Conservation (phyloP, 2,113 vertebrate species). For the Apus apus region DNA sequence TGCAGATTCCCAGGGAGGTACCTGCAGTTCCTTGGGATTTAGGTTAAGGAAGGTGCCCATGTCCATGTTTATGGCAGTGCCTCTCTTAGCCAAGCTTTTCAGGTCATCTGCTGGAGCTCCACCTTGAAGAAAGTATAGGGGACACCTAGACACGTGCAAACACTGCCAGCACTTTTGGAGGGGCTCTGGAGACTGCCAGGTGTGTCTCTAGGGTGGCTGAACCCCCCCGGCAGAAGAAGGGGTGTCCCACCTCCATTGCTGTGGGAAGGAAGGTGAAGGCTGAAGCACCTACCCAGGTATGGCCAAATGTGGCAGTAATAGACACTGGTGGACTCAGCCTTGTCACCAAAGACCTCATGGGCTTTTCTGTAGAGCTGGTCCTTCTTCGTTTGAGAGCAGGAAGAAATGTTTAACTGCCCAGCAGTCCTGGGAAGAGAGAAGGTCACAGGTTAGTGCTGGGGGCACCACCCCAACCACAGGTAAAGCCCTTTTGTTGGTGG, state of each 20-base stretch:
- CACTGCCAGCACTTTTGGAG: accelerated
- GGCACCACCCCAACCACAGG: neutral
- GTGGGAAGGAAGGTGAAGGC: neutral
- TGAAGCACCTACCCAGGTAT: constrained; percentile 65
- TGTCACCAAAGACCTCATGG: constrained; percentile 37
- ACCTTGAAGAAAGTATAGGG: neutral
- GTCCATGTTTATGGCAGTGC: constrained; percentile 68
- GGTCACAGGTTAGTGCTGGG: accelerated
- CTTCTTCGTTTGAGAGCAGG: constrained; percentile 71
- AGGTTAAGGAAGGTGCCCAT: constrained; percentile 67
- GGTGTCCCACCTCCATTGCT: accelerated
- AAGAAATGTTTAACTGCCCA: constrained; percentile 32
- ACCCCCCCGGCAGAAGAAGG: neutral
- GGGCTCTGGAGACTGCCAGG: neutral
- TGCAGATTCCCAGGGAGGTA: neutral
- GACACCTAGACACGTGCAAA: neutral
- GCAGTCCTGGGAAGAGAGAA: constrained; percentile 44
- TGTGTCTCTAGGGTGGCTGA: accelerated
- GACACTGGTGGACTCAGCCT: accelerated
- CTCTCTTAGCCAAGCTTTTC: constrained; percentile 23
- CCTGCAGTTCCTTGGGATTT: constrained; percentile 72
- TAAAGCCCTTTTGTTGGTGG: neutral
- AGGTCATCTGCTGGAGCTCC: constrained; percentile 71
- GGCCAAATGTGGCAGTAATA: constrained; percentile 69
- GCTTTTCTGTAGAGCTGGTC: constrained; percentile 66